Base-by-base conservation (phyloP, 2,113 vertebrate genomes). In the Istiophorus platypterus region DNA sequence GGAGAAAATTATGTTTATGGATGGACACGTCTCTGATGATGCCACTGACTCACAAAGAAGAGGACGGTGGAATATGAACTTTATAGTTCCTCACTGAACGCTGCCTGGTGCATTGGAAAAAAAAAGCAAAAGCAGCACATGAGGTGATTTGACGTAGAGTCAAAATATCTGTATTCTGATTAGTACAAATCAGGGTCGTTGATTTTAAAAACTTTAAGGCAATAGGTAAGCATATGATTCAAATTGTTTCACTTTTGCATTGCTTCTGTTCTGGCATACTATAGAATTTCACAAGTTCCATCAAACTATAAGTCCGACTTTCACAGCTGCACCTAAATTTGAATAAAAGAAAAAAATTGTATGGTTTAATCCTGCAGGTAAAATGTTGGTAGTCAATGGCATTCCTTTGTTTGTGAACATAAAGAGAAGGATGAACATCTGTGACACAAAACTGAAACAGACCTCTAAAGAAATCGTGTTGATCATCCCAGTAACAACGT, bases 11-110 rank as follows among this genome's bases (percentile, higher is more conserved):
- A 17, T 34, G 29, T 74, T 75, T 75, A 71, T 82, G 54, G 72
- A 37, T 77, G 62, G 47, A 31, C 73, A 76, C n/a, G 18, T 74
- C 67, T 59, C 69, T 58, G 56, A 63, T 65, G 72, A 74, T 78
- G 45, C 65, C 52, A 66, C 47, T 39, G 62, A 75, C 41, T 65
- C 42, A 58, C 24, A 39, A 68, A 31, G 47, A 70, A 3, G 45
- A 63, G 65, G 22, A 34, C 26, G 37, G 3, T 37, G 27, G 5
- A 62, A n/a, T 13, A n/a, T 85, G 39, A 68, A 78, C 39, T 79
- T 76, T 34, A 49, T 24, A 63, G 26, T 37, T 56, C 37, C 61
- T 45, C 47, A 42, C 45, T 70, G 47, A 62, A 56, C 42, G 1
- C 11, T 8, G 26, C 37, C 47, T 49, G 67, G 17, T 58, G 51